These are phyloP conservation scores for Melinaea marsaeus DNA, from an alignment of 2,888 invertebrate species.

Conservation along the genomic window DNA sequence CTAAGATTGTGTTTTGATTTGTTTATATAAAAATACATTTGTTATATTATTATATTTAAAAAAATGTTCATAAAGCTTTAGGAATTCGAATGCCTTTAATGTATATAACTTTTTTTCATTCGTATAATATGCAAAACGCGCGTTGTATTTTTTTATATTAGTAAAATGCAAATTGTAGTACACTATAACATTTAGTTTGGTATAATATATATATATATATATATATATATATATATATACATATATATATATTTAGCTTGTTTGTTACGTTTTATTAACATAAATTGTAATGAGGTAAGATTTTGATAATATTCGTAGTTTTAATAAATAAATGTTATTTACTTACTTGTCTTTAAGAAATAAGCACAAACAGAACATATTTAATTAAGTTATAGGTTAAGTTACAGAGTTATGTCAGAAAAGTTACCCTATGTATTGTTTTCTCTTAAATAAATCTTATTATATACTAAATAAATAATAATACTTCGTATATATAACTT, in stretches of 20 bases:
- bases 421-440: neutral
- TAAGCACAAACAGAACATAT: conserved; percentile 9
- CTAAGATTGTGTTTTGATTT: neutral
- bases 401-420: conserved; percentile 10
- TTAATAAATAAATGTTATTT: conserved; percentile 1
- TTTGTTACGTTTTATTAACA: too few species aligned
- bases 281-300: too few species aligned
- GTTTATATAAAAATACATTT: neutral
- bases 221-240: too few species aligned
- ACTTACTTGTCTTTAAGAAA: conserved; percentile 15
- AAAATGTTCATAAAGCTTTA: neutral
- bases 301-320: neutral
- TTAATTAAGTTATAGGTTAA: conserved; percentile 26
- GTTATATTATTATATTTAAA: neutral
- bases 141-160: too few species aligned
- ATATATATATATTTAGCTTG: too few species aligned
- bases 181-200: too few species aligned
- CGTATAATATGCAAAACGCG: too few species aligned
- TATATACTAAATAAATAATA: conserved; percentile 25
- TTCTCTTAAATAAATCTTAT: conserved; percentile 30
- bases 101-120: too few species aligned
- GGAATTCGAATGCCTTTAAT: neutral
- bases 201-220: too few species aligned
- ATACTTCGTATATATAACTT: conserved; percentile 28
- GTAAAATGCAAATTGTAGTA: too few species aligned